Base-by-base conservation (phyloP, 1,140 invertebrate species). In the Magallana gigas region DNA sequence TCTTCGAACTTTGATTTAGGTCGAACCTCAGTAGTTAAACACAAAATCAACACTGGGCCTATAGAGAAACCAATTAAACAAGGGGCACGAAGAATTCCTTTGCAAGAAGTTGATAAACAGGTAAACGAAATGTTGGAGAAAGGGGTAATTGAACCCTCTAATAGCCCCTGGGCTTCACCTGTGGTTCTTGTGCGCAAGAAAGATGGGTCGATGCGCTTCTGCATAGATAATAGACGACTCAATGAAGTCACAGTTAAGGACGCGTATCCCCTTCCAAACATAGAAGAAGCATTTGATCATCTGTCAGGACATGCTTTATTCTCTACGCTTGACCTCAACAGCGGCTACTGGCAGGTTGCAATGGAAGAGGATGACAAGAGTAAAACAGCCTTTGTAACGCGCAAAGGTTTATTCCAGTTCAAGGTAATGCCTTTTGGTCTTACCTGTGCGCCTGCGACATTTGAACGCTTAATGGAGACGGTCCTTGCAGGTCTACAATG, bases 191-290 rank as follows among this genome's bases (percentile, higher is more conserved):
- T 60, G 12, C 58, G n/a, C 6, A 84, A 84, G 48, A 57, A 59
- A 18, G 83, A 84, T 59, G 14, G 18, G 60, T 36, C 36, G 36
- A 64, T 18, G 14, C 1, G 29, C 18, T 83, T 83, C n/a, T 83
- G 81, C 29, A 29, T 83, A 83, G 81, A 83, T 23, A 0, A 83
- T 48, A 23, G 81, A 1, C 56, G 8, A 11, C 29, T 83, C 36
- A 83, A 83, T 56, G 16, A 57, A n/a, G 29, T 83, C 8, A 83
- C 81, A 83, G 1, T 87, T 89, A 83, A 83, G 64, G 95, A 96
- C 90, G 91, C 88, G 64, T 96, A 95, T 91, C 96, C 96, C 91
- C 85, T 96, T 1, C 95, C 95, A 0, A 81, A 91, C 0, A 95
- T 96, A 48, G 23, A 23, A 23, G 23, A 23, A 23, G 23, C 23